A percentile compares a stretch with the other conserved stretches of the same genome.
Conservation (phyloP, 1,140 invertebrate genomes). For the Dendroctonus ponderosae region DNA sequence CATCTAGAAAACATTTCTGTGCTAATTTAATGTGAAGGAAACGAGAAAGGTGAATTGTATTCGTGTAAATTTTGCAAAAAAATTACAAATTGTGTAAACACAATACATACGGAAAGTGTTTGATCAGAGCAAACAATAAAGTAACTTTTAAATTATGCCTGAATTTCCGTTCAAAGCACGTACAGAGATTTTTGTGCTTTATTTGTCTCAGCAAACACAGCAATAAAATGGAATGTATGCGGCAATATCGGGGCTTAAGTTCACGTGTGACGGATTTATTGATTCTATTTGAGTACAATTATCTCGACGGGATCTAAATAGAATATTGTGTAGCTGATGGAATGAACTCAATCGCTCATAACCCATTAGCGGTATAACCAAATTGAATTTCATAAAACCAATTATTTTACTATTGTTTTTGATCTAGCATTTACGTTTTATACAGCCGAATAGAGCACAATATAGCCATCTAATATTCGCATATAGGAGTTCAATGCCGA, state of each 20-base stretch:
- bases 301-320: no score
- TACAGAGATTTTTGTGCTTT: slow-evolving; percentile 22
- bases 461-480: no score
- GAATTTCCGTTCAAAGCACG: slow-evolving; percentile 21
- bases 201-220: slow-evolving; percentile 21
- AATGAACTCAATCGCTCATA: no score
- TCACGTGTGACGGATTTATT: not conserved
- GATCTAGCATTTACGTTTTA: no score
- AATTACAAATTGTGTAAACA: slow-evolving; percentile 12
- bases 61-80: not conserved
- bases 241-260: slow-evolving; percentile 10
- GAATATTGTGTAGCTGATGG: no score
- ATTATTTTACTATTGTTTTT: no score
- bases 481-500: no score
- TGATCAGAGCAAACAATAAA: slow-evolving; percentile 29
- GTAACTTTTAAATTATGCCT: slow-evolving; percentile 30
- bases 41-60: not conserved
- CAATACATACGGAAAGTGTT: slow-evolving; percentile 18
- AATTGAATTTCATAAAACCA: no score
- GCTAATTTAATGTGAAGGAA: no score
- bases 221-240: slow-evolving; percentile 15
- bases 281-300: not conserved
- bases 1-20: no score
- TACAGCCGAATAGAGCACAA: no score
- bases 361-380: no score